These are phyloP conservation scores for Salvelinus alpinus DNA, from an alignment of 2,113 vertebrate species.

Conservation along the genomic window DNA sequence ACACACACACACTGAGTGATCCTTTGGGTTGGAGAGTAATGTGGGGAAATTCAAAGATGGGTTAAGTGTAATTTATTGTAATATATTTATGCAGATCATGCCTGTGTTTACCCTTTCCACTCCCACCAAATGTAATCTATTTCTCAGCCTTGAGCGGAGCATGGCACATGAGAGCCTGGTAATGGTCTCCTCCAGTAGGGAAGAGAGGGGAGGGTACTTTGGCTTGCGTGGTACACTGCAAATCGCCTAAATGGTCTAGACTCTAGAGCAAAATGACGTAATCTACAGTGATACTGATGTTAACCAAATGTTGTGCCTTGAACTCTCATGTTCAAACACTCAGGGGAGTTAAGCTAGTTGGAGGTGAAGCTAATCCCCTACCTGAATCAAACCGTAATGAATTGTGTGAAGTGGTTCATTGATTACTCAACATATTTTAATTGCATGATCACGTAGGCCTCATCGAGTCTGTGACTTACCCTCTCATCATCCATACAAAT, in stretches of 20 bases:
- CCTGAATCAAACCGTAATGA: constrained; percentile 17
- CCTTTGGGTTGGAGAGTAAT: constrained; percentile 13
- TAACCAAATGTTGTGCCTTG: constrained; percentile 62
- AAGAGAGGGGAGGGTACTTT: constrained; percentile 41
- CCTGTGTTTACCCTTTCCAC: constrained; percentile 35
- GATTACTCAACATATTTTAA: constrained; percentile 32
- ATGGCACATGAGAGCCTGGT: constrained; percentile 42
- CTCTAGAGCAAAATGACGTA: constrained; percentile 34
- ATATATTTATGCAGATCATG: constrained; percentile 17
- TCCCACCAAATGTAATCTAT: constrained; percentile 53
- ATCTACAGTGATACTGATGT: constrained; percentile 55
- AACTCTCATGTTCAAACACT: constrained; percentile 35
- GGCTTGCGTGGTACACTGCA: constrained; percentile 32
- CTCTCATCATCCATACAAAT: constrained; percentile 8
- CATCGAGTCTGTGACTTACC: constrained; percentile 7
- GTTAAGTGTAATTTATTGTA: constrained; percentile 27
- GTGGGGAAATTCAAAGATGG: constrained; percentile 31
- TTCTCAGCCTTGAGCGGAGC: constrained; percentile 37
- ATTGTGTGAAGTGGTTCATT: neutral
- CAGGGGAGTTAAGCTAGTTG: constrained; percentile 28
- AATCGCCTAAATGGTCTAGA: constrained; percentile 46
- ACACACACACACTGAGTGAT: neutral
- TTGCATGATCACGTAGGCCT: constrained; percentile 29
- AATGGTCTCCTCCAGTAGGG: constrained; percentile 19
- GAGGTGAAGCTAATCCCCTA: constrained; percentile 6